Conservation (phyloP, 2,888 invertebrate genomes). For the Trypoxylon attenuatum region DNA sequence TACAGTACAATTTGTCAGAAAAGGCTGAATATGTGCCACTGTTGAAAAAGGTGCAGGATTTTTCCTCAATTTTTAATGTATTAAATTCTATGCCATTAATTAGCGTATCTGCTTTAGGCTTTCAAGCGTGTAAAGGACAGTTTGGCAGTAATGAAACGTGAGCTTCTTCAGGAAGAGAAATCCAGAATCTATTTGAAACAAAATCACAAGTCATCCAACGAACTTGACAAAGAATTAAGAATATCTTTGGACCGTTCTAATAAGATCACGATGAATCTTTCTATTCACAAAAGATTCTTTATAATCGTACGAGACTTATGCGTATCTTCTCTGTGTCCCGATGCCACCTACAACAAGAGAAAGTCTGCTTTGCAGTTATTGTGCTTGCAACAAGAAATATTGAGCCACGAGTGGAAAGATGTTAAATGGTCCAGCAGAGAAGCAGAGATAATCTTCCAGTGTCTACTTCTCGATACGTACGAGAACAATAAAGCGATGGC, state of each 20-base stretch:
- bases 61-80: not conserved
- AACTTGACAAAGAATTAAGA: not conserved
- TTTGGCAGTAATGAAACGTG: constrained; percentile 56
- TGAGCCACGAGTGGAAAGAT: constrained; percentile 42
- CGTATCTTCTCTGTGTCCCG: constrained; percentile 75
- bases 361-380: constrained; percentile 78
- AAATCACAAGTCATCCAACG: constrained; percentile 34
- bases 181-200: constrained; percentile 20
- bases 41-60: constrained; percentile 81
- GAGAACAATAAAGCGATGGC: constrained; percentile 85
- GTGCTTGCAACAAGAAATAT: constrained; percentile 61
- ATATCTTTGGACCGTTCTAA: not conserved
- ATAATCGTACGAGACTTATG: constrained; percentile 76
- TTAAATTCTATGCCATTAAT: too few species aligned
- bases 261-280: constrained; percentile 61
- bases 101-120: constrained; percentile 62
- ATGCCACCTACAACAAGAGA: constrained; percentile 80
- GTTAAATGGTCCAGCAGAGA: constrained; percentile 54
- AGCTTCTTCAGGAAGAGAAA: constrained; percentile 42
- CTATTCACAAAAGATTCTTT: constrained; percentile 75
- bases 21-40: constrained; percentile 82
- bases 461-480: constrained; percentile 83
- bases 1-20: constrained; percentile 83
- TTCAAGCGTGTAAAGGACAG: constrained; percentile 77
- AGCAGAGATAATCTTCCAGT: constrained; percentile 76